Evolutionary conservation across 1,140 invertebrate genomes (phyloP), one percentile per base, ranked within the genome.

Genomic region (Lysiphlebus fabarum): DNA sequence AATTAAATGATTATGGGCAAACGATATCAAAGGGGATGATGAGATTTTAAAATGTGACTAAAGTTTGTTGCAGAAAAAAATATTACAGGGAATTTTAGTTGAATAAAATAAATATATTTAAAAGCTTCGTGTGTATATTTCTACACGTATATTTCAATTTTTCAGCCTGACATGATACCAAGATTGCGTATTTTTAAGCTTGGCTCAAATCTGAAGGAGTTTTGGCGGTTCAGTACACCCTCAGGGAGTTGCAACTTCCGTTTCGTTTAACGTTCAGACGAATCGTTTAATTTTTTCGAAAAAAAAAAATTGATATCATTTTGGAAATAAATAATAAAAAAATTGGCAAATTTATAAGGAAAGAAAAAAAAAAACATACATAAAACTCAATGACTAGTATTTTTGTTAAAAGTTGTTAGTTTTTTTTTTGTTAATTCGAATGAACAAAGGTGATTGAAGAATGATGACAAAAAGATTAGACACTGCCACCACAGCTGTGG

Each of bases 1-100:
- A 79, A 80, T 79, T 78, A 79, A 80, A 80, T 80, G 78, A 80
- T 79, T 79, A 80, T 78, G 76, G 78, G 71, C 78, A 79, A 80
- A 80, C 75, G 77, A 79, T 80, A 79, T 80, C 77, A 80, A 80
- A 80, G 76, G 68, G 70, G 68, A 69, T 55, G 56, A 58, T 60
- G 62, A 33, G 49, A 51, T 36, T 36, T 37, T 40, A 38, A 51
- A 64, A 65, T 60, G 61, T 63, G 64, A 26, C 2, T 4, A 26
- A 26, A 26, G 17, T 26, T 2, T 26, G 17, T 26, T 26, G 17
- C 1, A 26, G 4, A 26, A 26, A 26, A 26, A 26, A 26, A 26
- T 26, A 26, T 26, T 26, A 26, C 17, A 26, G n/a, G n/a, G 17
- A 26, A 26, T 26, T 26, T 26, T 26, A 26, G 17, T 26, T 2